These are phyloP conservation scores for Sepioteuthis lessoniana DNA, from an alignment of 2,888 invertebrate genomes.

Conservation along the genomic window DNA sequence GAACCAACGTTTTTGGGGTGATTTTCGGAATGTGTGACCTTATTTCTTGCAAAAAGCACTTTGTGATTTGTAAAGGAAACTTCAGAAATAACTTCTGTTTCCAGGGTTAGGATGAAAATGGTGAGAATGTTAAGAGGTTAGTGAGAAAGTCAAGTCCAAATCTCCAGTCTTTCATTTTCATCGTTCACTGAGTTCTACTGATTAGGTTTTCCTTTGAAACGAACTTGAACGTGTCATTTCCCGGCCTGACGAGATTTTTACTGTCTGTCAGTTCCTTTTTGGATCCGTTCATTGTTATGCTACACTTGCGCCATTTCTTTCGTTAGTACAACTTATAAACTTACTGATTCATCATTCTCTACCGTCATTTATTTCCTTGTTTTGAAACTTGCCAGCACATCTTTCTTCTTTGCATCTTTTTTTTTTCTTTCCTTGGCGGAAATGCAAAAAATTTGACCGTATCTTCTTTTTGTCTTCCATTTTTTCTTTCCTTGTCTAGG, in stretches of 20 bases:
- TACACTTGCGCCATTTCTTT: background rate
- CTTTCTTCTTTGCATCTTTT: too few relatives aligned
- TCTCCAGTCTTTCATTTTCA: background rate
- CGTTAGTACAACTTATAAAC: background rate
- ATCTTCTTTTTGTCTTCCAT: too few relatives aligned
- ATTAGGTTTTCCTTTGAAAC: background rate
- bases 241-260: too few relatives aligned
- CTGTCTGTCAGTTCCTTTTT: too few relatives aligned
- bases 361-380: too few relatives aligned
- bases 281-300: background rate
- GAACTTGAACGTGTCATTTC: background rate
- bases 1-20: background rate
- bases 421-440: too few relatives aligned
- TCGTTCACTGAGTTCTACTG: background rate
- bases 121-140: background rate
- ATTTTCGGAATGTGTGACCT: background rate
- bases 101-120: background rate
- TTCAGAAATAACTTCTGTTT: background rate
- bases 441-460: too few relatives aligned
- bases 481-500: too few relatives aligned
- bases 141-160: background rate
- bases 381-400: too few relatives aligned
- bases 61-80: background rate
- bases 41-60: background rate
- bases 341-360: too few relatives aligned